Evolutionary conservation across 2,113 vertebrate genomes (phyloP).

Genomic region (Aythya baeri): DNA sequence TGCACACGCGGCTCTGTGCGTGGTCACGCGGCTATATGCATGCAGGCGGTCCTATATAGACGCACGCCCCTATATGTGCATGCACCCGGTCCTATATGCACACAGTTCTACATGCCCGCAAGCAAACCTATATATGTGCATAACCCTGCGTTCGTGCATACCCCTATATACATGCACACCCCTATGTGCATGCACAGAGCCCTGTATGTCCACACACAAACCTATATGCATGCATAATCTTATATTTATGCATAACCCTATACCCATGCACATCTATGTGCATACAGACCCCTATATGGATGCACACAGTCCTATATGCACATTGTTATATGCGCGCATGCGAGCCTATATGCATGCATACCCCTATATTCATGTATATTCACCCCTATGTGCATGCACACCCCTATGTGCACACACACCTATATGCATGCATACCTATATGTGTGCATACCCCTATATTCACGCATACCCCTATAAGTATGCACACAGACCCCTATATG

Average conservation of each 20-base stretch:
- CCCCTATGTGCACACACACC: background rate
- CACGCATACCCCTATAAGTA: no score
- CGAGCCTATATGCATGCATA: background rate
- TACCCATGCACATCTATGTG: background rate
- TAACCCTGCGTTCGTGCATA: no score
- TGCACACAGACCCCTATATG: no score
- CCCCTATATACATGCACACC: no score
- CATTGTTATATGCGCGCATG: no score
- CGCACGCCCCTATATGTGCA: no score
- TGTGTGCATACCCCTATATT: no score
- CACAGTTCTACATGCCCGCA: no score
- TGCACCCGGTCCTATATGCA: no score
- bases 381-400: background rate
- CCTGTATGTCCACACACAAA: background rate
- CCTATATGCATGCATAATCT: background rate
- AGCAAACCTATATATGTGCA: background rate
- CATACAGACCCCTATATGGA: background rate
- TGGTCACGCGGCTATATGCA: no score
- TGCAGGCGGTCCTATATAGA: no score
- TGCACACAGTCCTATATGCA: no score
- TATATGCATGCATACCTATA: background rate
- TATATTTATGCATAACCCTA: background rate
- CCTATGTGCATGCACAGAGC: background rate
- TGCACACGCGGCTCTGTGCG: background rate
- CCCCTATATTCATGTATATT: background rate